phyloP scores from a whole-genome alignment of 2,888 invertebrate species.

The Apamea sordens region DNA sequence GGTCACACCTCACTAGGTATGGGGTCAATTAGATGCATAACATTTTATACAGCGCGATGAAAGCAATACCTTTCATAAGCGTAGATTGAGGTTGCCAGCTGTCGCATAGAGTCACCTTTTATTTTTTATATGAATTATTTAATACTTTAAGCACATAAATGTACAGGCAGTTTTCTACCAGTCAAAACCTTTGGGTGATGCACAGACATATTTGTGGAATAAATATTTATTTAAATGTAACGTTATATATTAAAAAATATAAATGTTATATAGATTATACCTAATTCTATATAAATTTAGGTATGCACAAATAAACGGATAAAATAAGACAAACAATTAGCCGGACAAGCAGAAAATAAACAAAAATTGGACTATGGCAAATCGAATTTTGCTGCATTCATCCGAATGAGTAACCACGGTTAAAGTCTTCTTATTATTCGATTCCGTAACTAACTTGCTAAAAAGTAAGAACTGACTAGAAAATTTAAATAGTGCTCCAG shows the following conservation, averaged over 20 bases:
- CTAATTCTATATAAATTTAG: not conserved
- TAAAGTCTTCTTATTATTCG: slow-evolving; percentile 6
- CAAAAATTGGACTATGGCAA: not conserved
- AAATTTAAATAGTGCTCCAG: slow-evolving; percentile 38
- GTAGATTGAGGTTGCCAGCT: not conserved
- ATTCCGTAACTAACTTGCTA: slow-evolving; percentile 17
- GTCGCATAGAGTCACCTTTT: not conserved
- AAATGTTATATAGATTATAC: too few species aligned
- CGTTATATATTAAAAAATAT: too few species aligned
- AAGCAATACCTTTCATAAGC: not conserved
- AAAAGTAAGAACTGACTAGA: slow-evolving; percentile 5
- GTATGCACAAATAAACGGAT: not conserved
- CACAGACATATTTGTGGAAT: not conserved
- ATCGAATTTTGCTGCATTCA: slow-evolving; percentile 18
- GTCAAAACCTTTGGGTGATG: not conserved
- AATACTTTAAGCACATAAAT: not conserved
- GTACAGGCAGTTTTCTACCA: not conserved
- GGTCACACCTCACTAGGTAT: not conserved
- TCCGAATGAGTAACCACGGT: slow-evolving; percentile 26
- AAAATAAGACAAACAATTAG: not conserved
- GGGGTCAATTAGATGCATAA: not conserved
- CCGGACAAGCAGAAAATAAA: slow-evolving; percentile 7
- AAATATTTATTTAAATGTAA: too few species aligned
- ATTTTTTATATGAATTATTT: not conserved
- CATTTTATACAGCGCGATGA: not conserved